Conservation (phyloP, 1,140 invertebrate genomes). For the Trichonephila clavata region DNA sequence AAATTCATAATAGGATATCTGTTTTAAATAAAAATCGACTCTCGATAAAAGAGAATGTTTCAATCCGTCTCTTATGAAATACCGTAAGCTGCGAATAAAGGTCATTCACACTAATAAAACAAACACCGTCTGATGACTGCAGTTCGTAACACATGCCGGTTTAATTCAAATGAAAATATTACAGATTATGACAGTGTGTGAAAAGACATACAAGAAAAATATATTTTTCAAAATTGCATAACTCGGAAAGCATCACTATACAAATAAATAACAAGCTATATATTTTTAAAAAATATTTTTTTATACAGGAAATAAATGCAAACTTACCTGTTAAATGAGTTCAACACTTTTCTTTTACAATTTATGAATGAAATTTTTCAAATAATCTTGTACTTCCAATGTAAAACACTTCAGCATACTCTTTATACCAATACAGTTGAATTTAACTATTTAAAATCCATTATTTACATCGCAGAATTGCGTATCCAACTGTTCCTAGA, state of each 20-base stretch:
- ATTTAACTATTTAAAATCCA: conserved; percentile 61
- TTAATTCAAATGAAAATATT: background rate
- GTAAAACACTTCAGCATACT: background rate
- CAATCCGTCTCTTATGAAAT: background rate
- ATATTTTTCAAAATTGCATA: background rate
- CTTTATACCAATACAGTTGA: background rate
- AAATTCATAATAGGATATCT: background rate
- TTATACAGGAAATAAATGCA: conserved; percentile 61
- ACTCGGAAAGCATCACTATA: background rate
- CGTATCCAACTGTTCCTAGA: conserved; percentile 57
- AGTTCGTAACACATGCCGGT: conserved; percentile 46
- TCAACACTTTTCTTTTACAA: background rate
- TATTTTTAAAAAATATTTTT: background rate
- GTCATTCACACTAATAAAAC: conserved; percentile 76
- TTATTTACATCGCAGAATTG: conserved; percentile 56
- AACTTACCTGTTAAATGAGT: conserved; percentile 63
- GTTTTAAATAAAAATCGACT: background rate
- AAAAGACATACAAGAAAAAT: background rate
- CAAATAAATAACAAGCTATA: background rate
- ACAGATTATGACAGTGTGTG: background rate
- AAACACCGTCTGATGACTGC: conserved; percentile 46
- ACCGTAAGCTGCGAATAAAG: conserved; percentile 35
- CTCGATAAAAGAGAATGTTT: background rate
- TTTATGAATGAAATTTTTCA: conserved; percentile 70
- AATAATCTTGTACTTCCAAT: background rate